These are phyloP conservation scores for Tiphia femorata DNA, from an alignment of 2,888 invertebrate genomes.

Conservation along the genomic window DNA sequence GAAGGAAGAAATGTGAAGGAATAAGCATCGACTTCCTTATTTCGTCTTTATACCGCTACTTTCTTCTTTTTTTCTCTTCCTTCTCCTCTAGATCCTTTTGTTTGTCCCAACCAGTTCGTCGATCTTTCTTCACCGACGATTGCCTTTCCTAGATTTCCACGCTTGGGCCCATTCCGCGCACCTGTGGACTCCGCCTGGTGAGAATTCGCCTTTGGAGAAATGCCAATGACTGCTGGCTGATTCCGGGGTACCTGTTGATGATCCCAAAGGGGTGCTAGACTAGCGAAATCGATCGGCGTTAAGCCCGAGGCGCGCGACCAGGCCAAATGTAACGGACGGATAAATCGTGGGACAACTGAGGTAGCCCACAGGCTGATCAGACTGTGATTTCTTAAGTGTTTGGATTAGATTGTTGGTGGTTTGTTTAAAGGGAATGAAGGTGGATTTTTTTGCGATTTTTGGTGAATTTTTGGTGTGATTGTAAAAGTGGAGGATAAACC, in stretches of 20 bases:
- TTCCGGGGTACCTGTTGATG: conserved; percentile 57
- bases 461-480: too few species aligned
- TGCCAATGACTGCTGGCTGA: conserved; percentile 57
- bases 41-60: neutral
- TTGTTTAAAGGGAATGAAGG: too few species aligned
- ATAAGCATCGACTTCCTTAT: neutral
- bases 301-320: too few species aligned
- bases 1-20: neutral
- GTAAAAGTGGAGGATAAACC: too few species aligned
- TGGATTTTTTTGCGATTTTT: too few species aligned
- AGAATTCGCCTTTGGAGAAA: conserved; percentile 47
- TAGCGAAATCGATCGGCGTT: neutral
- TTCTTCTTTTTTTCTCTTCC: neutral
- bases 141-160: conserved; percentile 15
- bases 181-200: conserved; percentile 36
- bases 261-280: conserved; percentile 18
- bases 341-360: too few species aligned
- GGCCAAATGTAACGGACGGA: too few species aligned
- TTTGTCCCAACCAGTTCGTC: conserved; percentile 3
- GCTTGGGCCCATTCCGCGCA: conserved; percentile 39
- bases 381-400: too few species aligned
- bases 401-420: too few species aligned
- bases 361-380: too few species aligned
- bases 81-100: neutral
- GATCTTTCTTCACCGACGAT: neutral